Base-by-base conservation (phyloP, 2,888 invertebrate species). In the Nematopogon swammerdamellus region DNA sequence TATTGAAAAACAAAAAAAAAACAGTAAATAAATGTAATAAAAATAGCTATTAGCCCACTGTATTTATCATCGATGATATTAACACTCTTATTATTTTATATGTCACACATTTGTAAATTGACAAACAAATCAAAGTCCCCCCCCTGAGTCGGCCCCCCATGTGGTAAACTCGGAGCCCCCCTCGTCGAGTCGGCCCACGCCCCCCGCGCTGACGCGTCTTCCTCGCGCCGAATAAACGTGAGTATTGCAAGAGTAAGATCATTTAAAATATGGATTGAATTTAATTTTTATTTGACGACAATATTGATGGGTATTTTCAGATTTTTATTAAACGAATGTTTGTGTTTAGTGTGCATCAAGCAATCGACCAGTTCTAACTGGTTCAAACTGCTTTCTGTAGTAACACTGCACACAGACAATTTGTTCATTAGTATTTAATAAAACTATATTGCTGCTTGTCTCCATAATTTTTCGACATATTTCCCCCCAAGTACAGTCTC, bases 31-130 rank as follows among this genome's bases (percentile, higher is more conserved):
- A 3, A 36, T 14, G 11, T 36, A 14, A 8, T 36, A 14, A 36
- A 14, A 6, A 36, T 14, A 36, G 11, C 11, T 6, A 25, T 25
- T 4, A 25, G 5, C 25, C 10, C 55, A 60, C 56, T 70, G 64
- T 68, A 68, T 72, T 36, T 36, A 36, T 74, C 75, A 71, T 72
- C 70, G 63, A 74, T 79, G 79, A 79, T 79, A 79, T 79, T 79
- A 79, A 79, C 79, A 79, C 77, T 72, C 74, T 79, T 79, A 72
- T 75, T 75, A 76, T 79, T 77, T 79, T 79, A 73, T 77, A 79
- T 79, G 79, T 77, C 75, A 76, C 75, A 77, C 77, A 75, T 79
- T 77, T 77, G 70, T 79, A 76, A 77, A 77, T 77, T 79, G 77
- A 79, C 79, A 77, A 75, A 77, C 76, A 72, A 76, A 47, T 18